Conservation (phyloP, 1,140 invertebrate genomes). For the Teleogryllus occipitalis region DNA sequence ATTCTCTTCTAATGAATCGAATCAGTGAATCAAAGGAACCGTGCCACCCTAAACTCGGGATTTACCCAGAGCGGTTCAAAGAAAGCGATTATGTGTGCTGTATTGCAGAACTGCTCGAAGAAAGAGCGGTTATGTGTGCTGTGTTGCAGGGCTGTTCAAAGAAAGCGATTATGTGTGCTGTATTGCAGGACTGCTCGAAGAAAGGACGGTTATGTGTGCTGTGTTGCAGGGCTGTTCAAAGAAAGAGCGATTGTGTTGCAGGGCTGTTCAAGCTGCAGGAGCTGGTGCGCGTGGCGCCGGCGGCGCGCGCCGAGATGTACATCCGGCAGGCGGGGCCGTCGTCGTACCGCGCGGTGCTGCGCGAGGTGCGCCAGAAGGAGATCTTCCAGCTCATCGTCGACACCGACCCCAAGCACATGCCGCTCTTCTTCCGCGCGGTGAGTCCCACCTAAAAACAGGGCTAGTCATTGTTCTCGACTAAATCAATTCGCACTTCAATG, state of each 20-base stretch:
- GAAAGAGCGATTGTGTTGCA: conserved; percentile 40
- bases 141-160: no score
- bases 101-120: no score
- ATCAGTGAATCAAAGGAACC: no score
- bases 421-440: conserved; percentile 73
- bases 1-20: no score
- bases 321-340: conserved; percentile 64
- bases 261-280: conserved; percentile 82
- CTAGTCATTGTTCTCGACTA: no score
- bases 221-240: background rate
- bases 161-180: background rate
- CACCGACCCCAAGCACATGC: conserved; percentile 66
- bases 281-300: conserved; percentile 58
- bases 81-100: no score
- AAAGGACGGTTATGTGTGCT: background rate
- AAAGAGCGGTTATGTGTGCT: background rate
- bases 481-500: no score
- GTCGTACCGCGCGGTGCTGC: conserved; percentile 68
- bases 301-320: conserved; percentile 67
- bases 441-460: no score
- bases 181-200: no score
- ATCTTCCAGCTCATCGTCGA: conserved; percentile 80
- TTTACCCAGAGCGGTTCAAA: no score
- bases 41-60: no score
- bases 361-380: conserved; percentile 69